Evolutionary conservation across 2,113 vertebrate genomes (phyloP).

Genomic region (Boulengeromyrus knoepffleri): DNA sequence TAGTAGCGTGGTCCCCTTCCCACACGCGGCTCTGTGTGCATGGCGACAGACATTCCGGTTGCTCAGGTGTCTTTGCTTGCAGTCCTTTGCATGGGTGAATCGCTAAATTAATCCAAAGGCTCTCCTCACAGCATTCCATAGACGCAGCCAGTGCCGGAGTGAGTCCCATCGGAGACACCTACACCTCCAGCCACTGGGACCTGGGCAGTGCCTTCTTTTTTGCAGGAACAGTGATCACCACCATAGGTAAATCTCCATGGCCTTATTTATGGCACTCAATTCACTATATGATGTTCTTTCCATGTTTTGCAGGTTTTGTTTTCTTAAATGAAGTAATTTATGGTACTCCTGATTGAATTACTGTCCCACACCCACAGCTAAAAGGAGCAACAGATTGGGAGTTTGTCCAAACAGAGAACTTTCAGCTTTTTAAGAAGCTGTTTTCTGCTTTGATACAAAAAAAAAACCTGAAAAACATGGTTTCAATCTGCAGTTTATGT

Average conservation of each 20-base stretch:
- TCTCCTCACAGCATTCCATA: constrained; percentile 72
- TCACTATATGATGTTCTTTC: not conserved
- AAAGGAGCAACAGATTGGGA: not conserved
- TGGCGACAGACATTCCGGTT: not conserved
- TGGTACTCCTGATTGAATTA: not conserved
- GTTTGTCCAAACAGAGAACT: not conserved
- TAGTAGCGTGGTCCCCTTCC: not conserved
- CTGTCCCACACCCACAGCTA: not conserved
- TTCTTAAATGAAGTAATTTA: not conserved
- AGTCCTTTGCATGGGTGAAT: not conserved
- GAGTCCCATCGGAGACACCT: constrained; percentile 82
- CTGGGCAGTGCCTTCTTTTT: constrained; percentile 97
- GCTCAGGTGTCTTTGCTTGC: not conserved
- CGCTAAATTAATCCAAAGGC: not conserved
- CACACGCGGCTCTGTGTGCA: not conserved
- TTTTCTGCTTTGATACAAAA: not conserved
- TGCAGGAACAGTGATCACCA: constrained; percentile 95
- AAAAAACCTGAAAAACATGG: not conserved
- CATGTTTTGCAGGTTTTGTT: not conserved
- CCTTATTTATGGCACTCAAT: not conserved
- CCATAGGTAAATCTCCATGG: constrained; percentile 75
- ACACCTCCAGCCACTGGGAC: constrained; percentile 92
- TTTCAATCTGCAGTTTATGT: not conserved
- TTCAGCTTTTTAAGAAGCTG: not conserved
- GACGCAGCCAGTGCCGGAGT: constrained; percentile 87